Conservation (phyloP, 2,888 invertebrate genomes). For the Acanthococcus lagerstroemiae region DNA sequence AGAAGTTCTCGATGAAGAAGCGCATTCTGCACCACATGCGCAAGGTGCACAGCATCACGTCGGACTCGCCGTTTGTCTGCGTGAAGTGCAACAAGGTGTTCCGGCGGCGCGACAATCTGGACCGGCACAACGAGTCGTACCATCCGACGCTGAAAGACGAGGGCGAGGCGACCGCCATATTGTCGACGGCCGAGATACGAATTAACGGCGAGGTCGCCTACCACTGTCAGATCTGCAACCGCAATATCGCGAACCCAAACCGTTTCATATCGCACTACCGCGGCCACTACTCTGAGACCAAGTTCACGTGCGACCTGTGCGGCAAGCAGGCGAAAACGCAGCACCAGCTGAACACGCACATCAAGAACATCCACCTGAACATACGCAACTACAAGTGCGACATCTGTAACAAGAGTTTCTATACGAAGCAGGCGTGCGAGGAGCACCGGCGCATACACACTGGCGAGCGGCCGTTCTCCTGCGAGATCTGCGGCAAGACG, state of each 20-base stretch:
- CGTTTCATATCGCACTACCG: conserved; percentile 31
- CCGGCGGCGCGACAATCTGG: background rate
- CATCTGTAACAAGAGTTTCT: conserved; percentile 46
- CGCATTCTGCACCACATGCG: conserved; percentile 3
- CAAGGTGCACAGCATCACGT: background rate
- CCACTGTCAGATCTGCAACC: conserved; percentile 19
- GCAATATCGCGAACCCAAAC: background rate
- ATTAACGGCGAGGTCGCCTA: conserved; percentile 15
- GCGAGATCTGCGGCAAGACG: conserved; percentile 43
- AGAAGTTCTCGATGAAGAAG: background rate
- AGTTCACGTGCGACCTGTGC: conserved; percentile 38
- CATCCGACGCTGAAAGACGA: conserved; percentile 7
- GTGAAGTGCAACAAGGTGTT: conserved; percentile 3
- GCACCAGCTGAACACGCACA: conserved; percentile 42
- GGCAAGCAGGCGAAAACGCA: conserved; percentile 34
- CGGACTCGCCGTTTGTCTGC: conserved; percentile 15
- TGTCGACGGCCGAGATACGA: conserved; percentile 6
- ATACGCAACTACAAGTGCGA: conserved; percentile 46
- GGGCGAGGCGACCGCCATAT: background rate
- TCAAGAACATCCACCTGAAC: conserved; percentile 46
- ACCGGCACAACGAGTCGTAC: background rate
- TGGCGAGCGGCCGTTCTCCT: conserved; percentile 43
- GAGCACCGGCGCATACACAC: conserved; percentile 45
- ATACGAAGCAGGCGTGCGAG: conserved; percentile 44
- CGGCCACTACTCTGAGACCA: conserved; percentile 36